Evolutionary conservation across 2,113 vertebrate genomes (phyloP).

Genomic region (Proterorhinus semilunaris): DNA sequence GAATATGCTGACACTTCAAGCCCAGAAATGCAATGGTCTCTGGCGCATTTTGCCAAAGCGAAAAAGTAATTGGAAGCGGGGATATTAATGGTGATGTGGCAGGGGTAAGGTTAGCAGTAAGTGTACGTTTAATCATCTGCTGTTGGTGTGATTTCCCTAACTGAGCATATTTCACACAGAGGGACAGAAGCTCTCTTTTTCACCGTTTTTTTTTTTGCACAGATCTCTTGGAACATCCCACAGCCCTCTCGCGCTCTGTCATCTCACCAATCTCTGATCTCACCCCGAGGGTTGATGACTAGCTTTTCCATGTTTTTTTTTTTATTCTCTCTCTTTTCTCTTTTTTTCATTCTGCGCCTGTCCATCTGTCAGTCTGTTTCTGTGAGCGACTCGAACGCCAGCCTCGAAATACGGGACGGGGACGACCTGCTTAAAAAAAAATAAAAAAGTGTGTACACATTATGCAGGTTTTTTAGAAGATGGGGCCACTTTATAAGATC

Average conservation of each 20-base stretch:
- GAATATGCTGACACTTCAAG: not conserved
- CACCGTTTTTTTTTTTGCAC: not conserved
- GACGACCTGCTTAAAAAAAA: too few species aligned
- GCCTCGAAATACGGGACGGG: not conserved
- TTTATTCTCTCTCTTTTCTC: not conserved
- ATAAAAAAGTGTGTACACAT: too few species aligned
- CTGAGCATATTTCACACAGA: not conserved
- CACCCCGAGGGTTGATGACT: slow-evolving; percentile 45
- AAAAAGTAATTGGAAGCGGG: slow-evolving; percentile 2
- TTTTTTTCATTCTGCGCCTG: slow-evolving; percentile 12
- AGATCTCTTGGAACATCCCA: slow-evolving; percentile 22
- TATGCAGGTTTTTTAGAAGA: too few species aligned
- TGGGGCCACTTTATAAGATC: too few species aligned
- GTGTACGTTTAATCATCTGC: slow-evolving; percentile 6
- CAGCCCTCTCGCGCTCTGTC: slow-evolving; percentile 24
- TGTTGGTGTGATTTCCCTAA: not conserved
- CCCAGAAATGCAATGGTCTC: not conserved
- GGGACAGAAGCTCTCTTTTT: not conserved
- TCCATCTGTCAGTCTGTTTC: slow-evolving; percentile 56
- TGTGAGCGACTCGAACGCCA: slow-evolving; percentile 32
- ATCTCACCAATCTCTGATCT: slow-evolving; percentile 33
- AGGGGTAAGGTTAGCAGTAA: slow-evolving; percentile 7
- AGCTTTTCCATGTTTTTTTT: slow-evolving; percentile 12
- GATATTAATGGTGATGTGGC: slow-evolving; percentile 6
- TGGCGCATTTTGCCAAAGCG: not conserved